Percentiles rank a stretch among this genome's conserved stretches.
phyloP scores from a whole-genome alignment of 2,888 invertebrate species.

The Drosophila niveifrons region DNA sequence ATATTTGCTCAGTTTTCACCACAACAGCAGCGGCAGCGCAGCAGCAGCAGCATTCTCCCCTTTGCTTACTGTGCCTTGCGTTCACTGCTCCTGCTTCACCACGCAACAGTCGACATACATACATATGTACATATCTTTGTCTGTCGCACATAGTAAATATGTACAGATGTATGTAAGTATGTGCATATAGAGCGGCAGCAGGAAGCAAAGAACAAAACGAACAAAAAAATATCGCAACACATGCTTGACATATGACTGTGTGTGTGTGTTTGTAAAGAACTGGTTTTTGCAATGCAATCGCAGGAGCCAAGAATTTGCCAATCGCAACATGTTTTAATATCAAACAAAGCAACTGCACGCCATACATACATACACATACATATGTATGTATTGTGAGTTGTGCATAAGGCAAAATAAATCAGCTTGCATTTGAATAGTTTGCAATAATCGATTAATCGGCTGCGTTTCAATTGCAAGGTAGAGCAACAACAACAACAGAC shows the following conservation, averaged over 20 bases:
- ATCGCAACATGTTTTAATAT: constrained; percentile 23
- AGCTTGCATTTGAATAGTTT: constrained; percentile 44
- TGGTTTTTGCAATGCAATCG: constrained; percentile 54
- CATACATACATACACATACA: background rate
- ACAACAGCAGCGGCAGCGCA: constrained; percentile 23
- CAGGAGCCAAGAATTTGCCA: constrained; percentile 29
- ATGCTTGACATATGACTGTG: background rate
- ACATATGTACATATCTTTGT: constrained; percentile 41
- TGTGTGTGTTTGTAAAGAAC: constrained; percentile 32
- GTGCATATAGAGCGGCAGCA: constrained; percentile 28
- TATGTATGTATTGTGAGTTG: background rate
- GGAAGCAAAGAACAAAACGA: constrained; percentile 50
- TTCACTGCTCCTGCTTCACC: constrained; percentile 25
- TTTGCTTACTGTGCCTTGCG: background rate
- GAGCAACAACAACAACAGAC: constrained; percentile 9
- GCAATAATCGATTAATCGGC: constrained; percentile 32
- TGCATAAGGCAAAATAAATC: constrained; percentile 27
- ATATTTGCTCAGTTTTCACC: constrained; percentile 32
- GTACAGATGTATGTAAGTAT: background rate
- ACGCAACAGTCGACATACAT: constrained; percentile 15
- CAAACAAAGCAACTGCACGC: constrained; percentile 13
- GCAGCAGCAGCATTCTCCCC: constrained; percentile 21
- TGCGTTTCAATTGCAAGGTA: background rate
- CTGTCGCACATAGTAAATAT: constrained; percentile 30
- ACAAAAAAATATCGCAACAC: constrained; percentile 46